Evolutionary conservation across 2,113 vertebrate species (phyloP), one percentile per base, ranked within the genome.

Genomic region (Todiramphus chloris): DNA sequence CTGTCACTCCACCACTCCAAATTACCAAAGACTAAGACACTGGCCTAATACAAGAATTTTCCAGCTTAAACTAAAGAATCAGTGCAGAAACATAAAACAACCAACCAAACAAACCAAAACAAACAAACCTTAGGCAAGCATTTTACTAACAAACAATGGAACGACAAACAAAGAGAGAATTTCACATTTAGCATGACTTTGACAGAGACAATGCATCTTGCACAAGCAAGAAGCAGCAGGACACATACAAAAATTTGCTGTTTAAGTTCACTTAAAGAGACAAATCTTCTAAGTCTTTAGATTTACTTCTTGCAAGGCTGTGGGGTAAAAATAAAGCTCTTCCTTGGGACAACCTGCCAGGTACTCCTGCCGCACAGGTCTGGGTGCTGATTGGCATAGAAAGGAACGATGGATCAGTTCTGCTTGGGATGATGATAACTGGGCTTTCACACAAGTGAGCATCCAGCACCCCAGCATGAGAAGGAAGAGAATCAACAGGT

Each of bases 181-280:
- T 77, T 59, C 30, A 55, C 21, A 60, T 74, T 73, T 62, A 66
- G 28, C 35, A 1, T 6, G 25, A 31, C 16, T 90, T 78, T 37
- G 25, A 25, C 69, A 88, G 53, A 25, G 56, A 82, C 1, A 1
- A 46, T 12, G 41, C 43, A 11, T 31, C 59, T 39, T 58, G 55
- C 43, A 85, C 23, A 56, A 39, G 16, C 24, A 53, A 48, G 50
- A 51, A 86, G n/a, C 30, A 70, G 44, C 44, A n/a, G 18, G 41
- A 75, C 0, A 0, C 21, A 51, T 16, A 58, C 1, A 6, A 74
- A 75, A 63, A 43, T 4, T 3, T 63, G 31, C n/a, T 41, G 12
- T 12, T 85, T 28, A 82, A 53, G 19, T 43, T 62, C 39, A 62
- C 19, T 66, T 75, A 68, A 7, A 69, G 58, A 56, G 66, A 76